Percentiles rank a stretch among this genome's conserved stretches.
Evolutionary conservation across 1,140 invertebrate genomes (phyloP).

Genomic region (Leucophenga varia): DNA sequence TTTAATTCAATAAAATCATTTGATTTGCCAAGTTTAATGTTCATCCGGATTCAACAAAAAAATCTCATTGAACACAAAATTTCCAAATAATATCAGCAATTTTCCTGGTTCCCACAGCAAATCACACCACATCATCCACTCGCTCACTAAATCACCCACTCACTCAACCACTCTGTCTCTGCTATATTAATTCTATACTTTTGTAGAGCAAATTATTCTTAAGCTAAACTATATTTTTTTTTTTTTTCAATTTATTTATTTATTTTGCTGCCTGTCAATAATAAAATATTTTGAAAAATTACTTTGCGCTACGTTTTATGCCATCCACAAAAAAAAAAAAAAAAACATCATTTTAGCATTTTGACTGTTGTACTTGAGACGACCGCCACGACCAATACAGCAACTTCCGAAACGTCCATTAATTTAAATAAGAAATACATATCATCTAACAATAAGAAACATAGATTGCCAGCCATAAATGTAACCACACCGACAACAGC

Average conservation of each 20-base stretch:
- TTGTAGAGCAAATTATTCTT: too few species aligned
- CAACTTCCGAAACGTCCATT: slow-evolving; percentile 2
- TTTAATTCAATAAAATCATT: too few species aligned
- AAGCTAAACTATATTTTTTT: too few species aligned
- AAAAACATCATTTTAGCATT: slow-evolving; percentile 28
- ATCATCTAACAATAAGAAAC: slow-evolving; percentile 15
- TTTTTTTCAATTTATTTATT: too few species aligned
- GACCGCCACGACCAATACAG: slow-evolving; percentile 15
- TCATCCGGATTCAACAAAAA: too few species aligned
- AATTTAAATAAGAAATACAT: slow-evolving; percentile 24
- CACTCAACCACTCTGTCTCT: slow-evolving; percentile 11
- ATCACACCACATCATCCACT: background rate
- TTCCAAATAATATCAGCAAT: too few species aligned
- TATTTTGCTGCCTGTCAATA: slow-evolving; percentile 37
- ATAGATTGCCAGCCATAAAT: slow-evolving; percentile 44
- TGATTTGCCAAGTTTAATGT: too few species aligned
- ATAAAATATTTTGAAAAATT: slow-evolving; percentile 27
- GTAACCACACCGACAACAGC: slow-evolving; percentile 44
- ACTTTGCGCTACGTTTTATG: slow-evolving; percentile 23
- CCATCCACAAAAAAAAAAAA: too few species aligned
- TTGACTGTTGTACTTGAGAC: slow-evolving; percentile 20
- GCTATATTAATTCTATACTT: too few species aligned
- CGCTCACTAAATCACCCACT: background rate
- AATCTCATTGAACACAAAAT: too few species aligned
- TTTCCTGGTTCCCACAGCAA: too few species aligned